Evolutionary conservation across 2,113 vertebrate genomes (phyloP).

Genomic region (Prinia subflava): DNA sequence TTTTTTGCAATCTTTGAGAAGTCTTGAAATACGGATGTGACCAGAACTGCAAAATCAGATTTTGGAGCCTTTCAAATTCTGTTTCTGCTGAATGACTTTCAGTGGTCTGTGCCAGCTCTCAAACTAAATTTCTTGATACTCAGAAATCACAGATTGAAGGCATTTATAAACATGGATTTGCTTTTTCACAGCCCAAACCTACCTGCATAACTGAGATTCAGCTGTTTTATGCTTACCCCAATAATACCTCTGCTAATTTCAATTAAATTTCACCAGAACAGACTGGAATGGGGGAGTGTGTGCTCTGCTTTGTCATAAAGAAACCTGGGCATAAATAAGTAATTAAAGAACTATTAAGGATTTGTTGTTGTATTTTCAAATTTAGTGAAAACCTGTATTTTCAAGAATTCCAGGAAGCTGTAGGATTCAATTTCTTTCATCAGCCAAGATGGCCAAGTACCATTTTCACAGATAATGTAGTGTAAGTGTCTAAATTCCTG

Average conservation of each 20-base stretch:
- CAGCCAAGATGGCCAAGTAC: neutral
- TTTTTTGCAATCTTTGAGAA: neutral
- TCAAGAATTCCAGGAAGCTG: neutral
- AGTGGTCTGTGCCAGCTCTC: neutral
- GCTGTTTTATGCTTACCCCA: neutral
- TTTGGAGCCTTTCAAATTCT: neutral
- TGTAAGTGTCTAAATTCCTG: neutral
- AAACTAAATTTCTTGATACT: neutral
- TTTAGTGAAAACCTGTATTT: neutral
- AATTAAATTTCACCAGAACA: neutral
- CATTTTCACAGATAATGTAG: neutral
- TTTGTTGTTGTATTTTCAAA: neutral
- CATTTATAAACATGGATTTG: neutral
- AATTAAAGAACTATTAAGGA: neutral
- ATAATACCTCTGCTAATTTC: neutral
- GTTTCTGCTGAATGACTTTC: neutral
- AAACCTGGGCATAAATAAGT: neutral
- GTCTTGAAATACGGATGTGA: neutral
- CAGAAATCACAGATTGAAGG: neutral
- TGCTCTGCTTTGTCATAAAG: neutral
- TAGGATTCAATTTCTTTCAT: neutral
- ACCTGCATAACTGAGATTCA: neutral
- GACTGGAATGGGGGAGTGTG: fast-evolving
- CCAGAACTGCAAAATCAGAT: neutral
- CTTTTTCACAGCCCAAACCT: neutral